Evolutionary conservation across 2,797 vertebrate species (phyloP).

Genomic region (Mionectes olivaceus): DNA sequence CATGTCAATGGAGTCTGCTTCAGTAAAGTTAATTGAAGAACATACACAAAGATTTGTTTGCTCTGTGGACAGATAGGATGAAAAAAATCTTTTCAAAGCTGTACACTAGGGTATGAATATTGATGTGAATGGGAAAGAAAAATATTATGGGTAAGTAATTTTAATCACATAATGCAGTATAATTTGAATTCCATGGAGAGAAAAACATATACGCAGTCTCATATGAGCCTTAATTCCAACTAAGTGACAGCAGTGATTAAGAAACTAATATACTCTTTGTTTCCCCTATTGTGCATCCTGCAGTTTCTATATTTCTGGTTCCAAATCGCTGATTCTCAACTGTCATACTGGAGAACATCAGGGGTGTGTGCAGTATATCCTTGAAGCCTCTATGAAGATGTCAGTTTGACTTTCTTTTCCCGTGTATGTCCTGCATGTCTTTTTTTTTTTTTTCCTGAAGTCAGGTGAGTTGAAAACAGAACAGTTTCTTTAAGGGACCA

Average conservation of each 20-base stretch:
- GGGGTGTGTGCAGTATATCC: neutral
- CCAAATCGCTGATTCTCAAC: neutral
- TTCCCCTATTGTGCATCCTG: neutral
- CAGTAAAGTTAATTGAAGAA: constrained; percentile 66
- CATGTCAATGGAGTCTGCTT: constrained; percentile 58
- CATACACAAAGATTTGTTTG: constrained; percentile 64
- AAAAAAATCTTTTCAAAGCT: constrained; percentile 59
- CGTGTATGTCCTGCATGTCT: neutral
- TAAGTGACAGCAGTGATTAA: constrained; percentile 1
- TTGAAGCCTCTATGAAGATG: neutral
- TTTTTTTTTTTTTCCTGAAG: neutral
- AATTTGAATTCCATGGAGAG: constrained; percentile 14
- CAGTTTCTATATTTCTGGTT: neutral
- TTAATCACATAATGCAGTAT: constrained; percentile 8
- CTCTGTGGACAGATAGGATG: constrained; percentile 52
- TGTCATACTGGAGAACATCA: neutral
- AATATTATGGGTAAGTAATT: constrained; percentile 53
- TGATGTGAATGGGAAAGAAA: constrained; percentile 47
- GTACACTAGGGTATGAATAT: constrained; percentile 48
- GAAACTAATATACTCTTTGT: neutral
- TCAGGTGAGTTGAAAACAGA: neutral
- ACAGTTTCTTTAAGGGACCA: neutral
- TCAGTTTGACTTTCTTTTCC: neutral
- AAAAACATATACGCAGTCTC: neutral
- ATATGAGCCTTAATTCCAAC: constrained; percentile 40